A percentile compares a stretch with the other conserved stretches of the same genome.
phyloP scores from a whole-genome alignment of 2,888 invertebrate species.

The Iselma pallidipennis region DNA sequence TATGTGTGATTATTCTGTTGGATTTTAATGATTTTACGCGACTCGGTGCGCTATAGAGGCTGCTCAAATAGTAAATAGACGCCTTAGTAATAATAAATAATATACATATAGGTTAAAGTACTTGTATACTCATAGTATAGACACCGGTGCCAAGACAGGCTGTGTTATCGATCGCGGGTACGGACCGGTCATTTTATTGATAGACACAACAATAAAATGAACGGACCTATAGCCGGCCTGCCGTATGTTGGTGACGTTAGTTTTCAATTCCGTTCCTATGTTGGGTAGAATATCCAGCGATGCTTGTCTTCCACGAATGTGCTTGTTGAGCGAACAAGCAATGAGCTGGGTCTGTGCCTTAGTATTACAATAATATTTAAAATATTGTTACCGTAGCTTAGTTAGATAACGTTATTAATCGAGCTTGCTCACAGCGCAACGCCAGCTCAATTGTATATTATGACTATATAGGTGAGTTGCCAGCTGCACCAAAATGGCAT shows the following conservation, averaged over 20 bases:
- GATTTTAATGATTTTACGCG: conserved; percentile 48
- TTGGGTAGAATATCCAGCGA: conserved; percentile 56
- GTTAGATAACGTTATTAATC: conserved; percentile 49
- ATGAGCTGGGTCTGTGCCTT: conserved; percentile 59
- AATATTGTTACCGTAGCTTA: conserved; percentile 52
- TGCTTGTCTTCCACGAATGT: conserved; percentile 56
- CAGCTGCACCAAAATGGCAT: conserved; percentile 43
- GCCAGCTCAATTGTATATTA: conserved; percentile 43
- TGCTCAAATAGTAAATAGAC: conserved; percentile 52
- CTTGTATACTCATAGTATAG: conserved; percentile 36
- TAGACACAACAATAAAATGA: conserved; percentile 35
- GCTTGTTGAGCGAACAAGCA: conserved; percentile 55
- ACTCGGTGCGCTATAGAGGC: conserved; percentile 49
- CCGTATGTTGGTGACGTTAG: conserved; percentile 33
- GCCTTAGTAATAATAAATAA: conserved; percentile 1
- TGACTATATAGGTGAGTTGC: conserved; percentile 37
- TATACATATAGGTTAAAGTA: conserved; percentile 17
- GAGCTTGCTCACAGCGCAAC: conserved; percentile 54
- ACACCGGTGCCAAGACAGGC: conserved; percentile 46
- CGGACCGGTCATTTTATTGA: conserved; percentile 26
- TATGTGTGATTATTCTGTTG: conserved; percentile 53
- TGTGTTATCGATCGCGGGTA: conserved; percentile 35
- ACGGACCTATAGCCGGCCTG: conserved; percentile 14
- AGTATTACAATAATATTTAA: conserved; percentile 59
- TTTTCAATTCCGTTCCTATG: conserved; percentile 55